Conservation (phyloP, 2,113 vertebrate genomes). For the Cheirogaleus medius region DNA sequence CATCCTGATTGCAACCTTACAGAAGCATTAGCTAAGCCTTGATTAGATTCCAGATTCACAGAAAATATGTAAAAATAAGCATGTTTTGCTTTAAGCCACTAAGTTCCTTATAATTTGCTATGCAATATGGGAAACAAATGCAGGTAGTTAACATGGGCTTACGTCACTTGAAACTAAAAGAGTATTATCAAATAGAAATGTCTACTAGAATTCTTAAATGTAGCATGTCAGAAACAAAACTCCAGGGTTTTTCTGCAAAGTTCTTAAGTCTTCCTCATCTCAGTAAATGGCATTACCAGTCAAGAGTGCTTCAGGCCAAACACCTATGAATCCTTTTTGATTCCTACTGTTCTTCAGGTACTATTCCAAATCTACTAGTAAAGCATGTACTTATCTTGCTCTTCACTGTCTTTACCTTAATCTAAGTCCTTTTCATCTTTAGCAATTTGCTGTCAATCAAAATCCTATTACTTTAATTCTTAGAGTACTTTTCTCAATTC, state of each 20-base stretch:
- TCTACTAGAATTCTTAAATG: background rate
- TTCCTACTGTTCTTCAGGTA: background rate
- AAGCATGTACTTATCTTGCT: background rate
- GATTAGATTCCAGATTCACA: background rate
- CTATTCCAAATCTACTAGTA: background rate
- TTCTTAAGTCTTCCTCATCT: background rate
- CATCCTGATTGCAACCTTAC: background rate
- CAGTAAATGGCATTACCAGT: background rate
- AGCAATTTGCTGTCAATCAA: background rate
- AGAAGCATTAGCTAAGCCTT: background rate
- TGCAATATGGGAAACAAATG: background rate
- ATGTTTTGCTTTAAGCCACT: background rate
- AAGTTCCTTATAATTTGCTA: background rate
- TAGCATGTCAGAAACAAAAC: background rate
- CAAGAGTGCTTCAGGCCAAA: background rate
- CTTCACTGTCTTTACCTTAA: background rate
- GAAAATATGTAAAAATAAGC: background rate
- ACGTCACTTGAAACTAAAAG: background rate
- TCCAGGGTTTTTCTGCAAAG: background rate
- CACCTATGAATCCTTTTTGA: background rate
- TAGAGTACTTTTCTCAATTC: background rate
- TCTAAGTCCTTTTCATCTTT: background rate
- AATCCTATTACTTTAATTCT: background rate
- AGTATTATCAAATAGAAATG: background rate
- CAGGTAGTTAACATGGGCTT: background rate